A percentile compares a stretch with the other conserved stretches of the same genome.
Evolutionary conservation across 1,140 invertebrate genomes (phyloP).

Genomic region (Tetramorium simillimum): DNA sequence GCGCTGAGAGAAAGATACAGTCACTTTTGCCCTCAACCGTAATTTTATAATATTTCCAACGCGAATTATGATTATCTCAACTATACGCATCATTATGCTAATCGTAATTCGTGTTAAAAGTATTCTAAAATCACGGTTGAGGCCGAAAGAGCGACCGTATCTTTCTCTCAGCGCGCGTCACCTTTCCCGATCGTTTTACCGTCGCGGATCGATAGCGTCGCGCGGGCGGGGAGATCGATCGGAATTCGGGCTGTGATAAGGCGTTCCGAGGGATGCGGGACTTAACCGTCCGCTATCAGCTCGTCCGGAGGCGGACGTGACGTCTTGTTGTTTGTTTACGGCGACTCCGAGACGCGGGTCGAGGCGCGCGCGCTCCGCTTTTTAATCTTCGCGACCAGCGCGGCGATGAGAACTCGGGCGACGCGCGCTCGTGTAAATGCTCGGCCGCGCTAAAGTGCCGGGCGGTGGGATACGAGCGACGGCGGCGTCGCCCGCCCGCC

Average conservation of each 20-base stretch:
- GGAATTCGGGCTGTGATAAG: neutral
- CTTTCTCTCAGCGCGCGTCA: neutral
- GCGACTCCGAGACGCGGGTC: neutral
- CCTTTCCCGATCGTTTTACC: neutral
- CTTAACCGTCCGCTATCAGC: neutral
- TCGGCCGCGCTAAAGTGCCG: too few species aligned
- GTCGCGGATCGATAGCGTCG: neutral
- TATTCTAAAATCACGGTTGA: too few species aligned
- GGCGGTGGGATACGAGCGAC: neutral
- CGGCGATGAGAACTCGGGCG: neutral
- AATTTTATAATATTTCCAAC: too few species aligned
- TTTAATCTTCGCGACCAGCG: slow-evolving; percentile 4
- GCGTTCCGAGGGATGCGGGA: neutral
- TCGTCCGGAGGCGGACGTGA: neutral
- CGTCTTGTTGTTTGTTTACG: neutral
- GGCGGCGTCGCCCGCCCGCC: neutral
- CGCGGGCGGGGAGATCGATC: neutral
- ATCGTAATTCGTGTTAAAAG: too few species aligned
- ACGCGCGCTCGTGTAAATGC: slow-evolving; percentile 16
- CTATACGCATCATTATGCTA: too few species aligned
- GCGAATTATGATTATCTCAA: too few species aligned
- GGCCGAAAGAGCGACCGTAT: too few species aligned
- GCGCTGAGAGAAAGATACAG: too few species aligned
- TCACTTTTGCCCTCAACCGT: too few species aligned
- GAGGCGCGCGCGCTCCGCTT: neutral